Evolutionary conservation across 92 coral and sea anemone genomes (phyloP).

Genomic region (Actinostola sp.): DNA sequence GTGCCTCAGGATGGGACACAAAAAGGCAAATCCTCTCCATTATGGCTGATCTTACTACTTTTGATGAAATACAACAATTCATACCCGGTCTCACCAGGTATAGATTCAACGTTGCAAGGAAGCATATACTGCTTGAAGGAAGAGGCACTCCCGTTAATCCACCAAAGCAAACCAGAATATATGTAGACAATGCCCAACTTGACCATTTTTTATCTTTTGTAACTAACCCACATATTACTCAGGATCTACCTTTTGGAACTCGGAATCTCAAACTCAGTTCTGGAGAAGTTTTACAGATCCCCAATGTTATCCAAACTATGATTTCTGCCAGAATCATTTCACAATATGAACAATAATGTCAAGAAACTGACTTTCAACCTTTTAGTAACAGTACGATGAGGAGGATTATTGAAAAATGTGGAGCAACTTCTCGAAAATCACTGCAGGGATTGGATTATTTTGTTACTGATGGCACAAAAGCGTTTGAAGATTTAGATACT

Average conservation of each 20-base stretch:
- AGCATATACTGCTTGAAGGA: background rate
- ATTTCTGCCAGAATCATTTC: conserved; percentile 11
- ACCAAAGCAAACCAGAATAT: background rate
- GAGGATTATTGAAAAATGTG: conserved; percentile 6
- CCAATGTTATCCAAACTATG: conserved; percentile 12
- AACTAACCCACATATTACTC: background rate
- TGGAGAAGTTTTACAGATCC: conserved; percentile 10
- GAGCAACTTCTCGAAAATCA: conserved; percentile 10
- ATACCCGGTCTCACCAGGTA: background rate
- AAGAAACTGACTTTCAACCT: conserved; percentile 14
- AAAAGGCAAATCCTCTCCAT: background rate
- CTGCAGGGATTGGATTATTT: conserved; percentile 15
- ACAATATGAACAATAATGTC: conserved; percentile 10
- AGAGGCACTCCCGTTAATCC: background rate
- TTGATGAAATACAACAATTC: background rate
- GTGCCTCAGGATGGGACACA: background rate
- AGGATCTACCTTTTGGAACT: background rate
- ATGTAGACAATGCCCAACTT: background rate
- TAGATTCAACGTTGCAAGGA: background rate
- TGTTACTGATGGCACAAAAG: conserved; percentile 11
- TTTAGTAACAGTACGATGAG: conserved; percentile 4
- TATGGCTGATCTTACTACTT: background rate
- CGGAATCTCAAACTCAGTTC: background rate
- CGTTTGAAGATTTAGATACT: conserved; percentile 3
- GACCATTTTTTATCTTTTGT: conserved; percentile 2